These are phyloP conservation scores for Phytoseiulus persimilis DNA, from an alignment of 2,888 invertebrate genomes.

Conservation along the genomic window DNA sequence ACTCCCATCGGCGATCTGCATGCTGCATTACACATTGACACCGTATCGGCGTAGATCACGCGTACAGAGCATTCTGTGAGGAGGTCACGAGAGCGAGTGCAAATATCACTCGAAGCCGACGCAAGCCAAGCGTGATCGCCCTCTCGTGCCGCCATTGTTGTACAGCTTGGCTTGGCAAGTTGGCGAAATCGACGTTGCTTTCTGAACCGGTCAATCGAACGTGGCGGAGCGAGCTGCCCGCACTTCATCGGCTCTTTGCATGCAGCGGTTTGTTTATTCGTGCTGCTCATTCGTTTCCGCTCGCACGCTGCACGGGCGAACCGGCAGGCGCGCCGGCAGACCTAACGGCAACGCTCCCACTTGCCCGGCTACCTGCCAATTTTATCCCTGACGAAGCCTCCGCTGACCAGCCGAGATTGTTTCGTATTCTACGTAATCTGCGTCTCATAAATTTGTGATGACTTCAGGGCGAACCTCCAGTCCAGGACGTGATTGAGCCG, in stretches of 20 bases:
- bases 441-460: slow-evolving; percentile 5
- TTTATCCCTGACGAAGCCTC: neutral
- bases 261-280: neutral
- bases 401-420: neutral
- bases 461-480: neutral
- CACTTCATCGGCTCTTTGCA: neutral
- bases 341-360: neutral
- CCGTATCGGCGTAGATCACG: neutral
- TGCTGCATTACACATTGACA: neutral
- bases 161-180: neutral
- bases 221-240: neutral
- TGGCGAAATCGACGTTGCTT: neutral
- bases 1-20: neutral
- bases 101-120: neutral
- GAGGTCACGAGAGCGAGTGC: neutral
- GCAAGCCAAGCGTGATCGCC: neutral
- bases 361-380: neutral
- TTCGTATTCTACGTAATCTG: neutral
- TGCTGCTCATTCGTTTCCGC: neutral
- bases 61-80: neutral
- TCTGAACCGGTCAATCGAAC: neutral
- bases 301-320: neutral
- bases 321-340: neutral
- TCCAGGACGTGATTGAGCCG: neutral
- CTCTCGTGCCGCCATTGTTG: neutral